Base-by-base conservation (phyloP, 2,113 vertebrate species). In the Thunnus thynnus region DNA sequence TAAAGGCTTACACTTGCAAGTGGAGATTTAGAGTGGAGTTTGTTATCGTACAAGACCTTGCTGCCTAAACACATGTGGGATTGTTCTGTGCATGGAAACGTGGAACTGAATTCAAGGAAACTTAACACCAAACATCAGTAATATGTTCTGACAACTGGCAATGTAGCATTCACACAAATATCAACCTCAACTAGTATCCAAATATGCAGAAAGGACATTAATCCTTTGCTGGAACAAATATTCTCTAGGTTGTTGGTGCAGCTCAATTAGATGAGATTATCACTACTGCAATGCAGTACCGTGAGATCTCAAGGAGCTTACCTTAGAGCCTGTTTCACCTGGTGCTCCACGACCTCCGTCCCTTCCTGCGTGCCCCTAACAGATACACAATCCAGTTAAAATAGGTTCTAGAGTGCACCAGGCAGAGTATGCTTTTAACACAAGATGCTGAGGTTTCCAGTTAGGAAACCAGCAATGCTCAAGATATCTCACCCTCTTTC, bases 281-380 rank as follows among this genome's bases (percentile, higher is more conserved):
- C 47, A 47, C 14, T 27, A 20, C 41, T 75, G 47, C 44, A 82
- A 20, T 60, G 16, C 44, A 74, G 32, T 57, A 36, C 17, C 56
- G 3, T 55, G 41, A 65, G 36, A 44, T 41, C 20, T 66, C 48
- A 48, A 36, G 44, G 13, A 18, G 16, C 82, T 69, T 64, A 98
- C 97, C 96, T 98, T 99, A 9, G 93, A 54, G 52, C 97, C 97
- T 0, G 97, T 96, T 83, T 98, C 96, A 46, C 97, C 97, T 0
- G 97, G 97, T 57, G 95, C 87, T 25, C 97, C 97, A n/a, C 97
- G 95, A 61, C 94, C 95, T 3, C 97, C 97, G 0, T 98, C 97
- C 0, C 94, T 85, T 89, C 97, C 97, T 0, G 94, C 63, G 3
- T 92, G 96, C 11, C 97, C 97, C 97, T 98, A 67, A 27, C 11